A percentile compares a stretch with the other conserved stretches of the same genome.
phyloP scores from a whole-genome alignment of 1,140 invertebrate genomes.

The Reticulitermes speratus region DNA sequence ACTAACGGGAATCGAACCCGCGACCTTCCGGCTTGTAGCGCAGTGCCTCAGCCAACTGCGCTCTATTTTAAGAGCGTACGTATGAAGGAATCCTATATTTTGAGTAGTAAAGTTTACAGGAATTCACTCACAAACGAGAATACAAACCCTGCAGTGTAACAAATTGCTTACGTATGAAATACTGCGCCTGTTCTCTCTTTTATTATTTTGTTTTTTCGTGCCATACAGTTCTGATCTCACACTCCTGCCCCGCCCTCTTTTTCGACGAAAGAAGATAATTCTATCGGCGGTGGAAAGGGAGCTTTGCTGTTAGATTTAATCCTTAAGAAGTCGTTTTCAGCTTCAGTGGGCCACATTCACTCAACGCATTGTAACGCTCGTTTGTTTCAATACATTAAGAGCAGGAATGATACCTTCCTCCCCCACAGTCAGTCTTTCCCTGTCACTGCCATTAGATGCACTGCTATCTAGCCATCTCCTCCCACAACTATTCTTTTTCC shows the following conservation, averaged over 20 bases:
- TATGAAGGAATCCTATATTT: no score
- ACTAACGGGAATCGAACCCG: no score
- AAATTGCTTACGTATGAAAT: neutral
- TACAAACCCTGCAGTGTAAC: neutral
- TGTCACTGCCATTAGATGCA: neutral
- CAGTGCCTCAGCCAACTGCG: no score
- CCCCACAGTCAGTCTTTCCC: neutral
- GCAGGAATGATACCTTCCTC: neutral
- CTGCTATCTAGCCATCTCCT: neutral
- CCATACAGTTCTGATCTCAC: neutral
- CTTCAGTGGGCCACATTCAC: neutral
- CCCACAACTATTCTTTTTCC: neutral
- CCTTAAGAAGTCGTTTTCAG: slow-evolving; percentile 18
- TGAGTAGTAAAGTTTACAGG: neutral
- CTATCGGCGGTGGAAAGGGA: neutral
- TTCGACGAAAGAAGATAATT: neutral
- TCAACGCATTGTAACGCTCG: neutral
- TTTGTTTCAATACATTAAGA: slow-evolving; percentile 6
- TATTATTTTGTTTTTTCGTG: neutral
- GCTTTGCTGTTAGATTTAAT: neutral
- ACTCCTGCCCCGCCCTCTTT: neutral
- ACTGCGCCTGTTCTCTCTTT: neutral
- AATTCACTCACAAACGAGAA: neutral
- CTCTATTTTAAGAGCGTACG: no score
- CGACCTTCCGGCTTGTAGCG: no score